phyloP scores from a whole-genome alignment of 1,140 invertebrate species.

The Aphelenchoides besseyi region DNA sequence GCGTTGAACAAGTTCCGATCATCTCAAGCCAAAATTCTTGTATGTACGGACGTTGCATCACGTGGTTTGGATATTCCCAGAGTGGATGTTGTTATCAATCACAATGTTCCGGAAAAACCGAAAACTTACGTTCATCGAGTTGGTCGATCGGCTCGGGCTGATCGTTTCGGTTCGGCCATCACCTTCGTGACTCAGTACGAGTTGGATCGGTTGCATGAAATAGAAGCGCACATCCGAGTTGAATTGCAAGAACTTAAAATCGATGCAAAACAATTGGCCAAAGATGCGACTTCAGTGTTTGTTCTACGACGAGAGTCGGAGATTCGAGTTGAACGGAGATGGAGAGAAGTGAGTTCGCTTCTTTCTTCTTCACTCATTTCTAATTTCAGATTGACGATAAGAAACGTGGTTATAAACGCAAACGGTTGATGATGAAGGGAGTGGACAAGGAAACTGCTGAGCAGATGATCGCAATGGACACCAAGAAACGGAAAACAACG shows the following conservation, averaged over 20 bases:
- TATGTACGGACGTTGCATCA: slow-evolving; percentile 59
- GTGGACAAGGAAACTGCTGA: slow-evolving; percentile 76
- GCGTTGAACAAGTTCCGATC: slow-evolving; percentile 51
- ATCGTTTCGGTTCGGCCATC: slow-evolving; percentile 63
- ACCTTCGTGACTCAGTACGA: slow-evolving; percentile 88
- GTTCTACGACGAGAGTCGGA: slow-evolving; percentile 83
- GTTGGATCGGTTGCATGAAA: slow-evolving; percentile 67
- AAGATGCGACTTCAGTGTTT: slow-evolving; percentile 85
- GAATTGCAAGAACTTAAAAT: slow-evolving; percentile 70
- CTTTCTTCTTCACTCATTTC: too few species aligned
- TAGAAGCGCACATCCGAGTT: background rate
- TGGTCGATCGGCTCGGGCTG: slow-evolving; percentile 46
- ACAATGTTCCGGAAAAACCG: slow-evolving; percentile 54
- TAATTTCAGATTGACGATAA: slow-evolving; percentile 87
- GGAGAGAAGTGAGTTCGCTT: too few species aligned
- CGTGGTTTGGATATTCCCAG: slow-evolving; percentile 63
- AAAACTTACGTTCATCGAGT: slow-evolving; percentile 61
- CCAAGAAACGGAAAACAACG: too few species aligned
- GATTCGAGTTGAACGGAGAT: slow-evolving; percentile 78
- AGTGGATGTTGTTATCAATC: slow-evolving; percentile 60
- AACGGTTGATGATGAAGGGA: slow-evolving; percentile 79
- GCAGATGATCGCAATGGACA: slow-evolving; percentile 46
- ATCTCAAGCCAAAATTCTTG: slow-evolving; percentile 45
- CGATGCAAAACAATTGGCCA: slow-evolving; percentile 70
- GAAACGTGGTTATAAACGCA: slow-evolving; percentile 79